Evolutionary conservation across 2,113 vertebrate genomes (phyloP).

Genomic region (Onychostoma macrolepis): DNA sequence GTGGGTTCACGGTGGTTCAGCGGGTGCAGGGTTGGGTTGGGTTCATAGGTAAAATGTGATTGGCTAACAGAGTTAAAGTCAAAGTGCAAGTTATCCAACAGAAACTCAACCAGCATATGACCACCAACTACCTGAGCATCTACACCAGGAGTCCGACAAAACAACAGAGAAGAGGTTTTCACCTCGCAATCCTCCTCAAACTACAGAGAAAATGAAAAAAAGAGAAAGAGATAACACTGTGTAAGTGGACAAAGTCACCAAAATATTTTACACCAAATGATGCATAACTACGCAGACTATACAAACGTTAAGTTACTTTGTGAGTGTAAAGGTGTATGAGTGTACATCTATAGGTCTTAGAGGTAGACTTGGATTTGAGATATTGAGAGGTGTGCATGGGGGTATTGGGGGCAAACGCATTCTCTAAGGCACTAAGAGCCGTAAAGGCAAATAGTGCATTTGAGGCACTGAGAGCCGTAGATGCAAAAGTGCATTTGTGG

Average conservation of each 20-base stretch:
- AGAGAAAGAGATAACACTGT: not conserved
- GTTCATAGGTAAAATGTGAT: constrained; percentile 85
- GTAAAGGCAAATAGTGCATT: no score
- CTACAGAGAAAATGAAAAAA: constrained; percentile 66
- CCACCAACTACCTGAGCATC: constrained; percentile 69
- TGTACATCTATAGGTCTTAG: no score
- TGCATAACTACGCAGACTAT: not conserved
- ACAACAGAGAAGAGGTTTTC: constrained; percentile 87
- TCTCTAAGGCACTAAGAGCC: no score
- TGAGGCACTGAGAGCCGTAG: no score
- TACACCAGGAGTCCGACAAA: constrained; percentile 87
- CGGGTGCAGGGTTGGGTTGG: constrained; percentile 81
- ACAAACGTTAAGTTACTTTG: no score
- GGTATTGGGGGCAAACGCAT: no score
- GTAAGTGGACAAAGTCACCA: not conserved
- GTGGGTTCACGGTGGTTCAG: constrained; percentile 85
- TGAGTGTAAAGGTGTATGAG: no score
- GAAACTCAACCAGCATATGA: constrained; percentile 83
- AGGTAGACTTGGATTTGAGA: no score
- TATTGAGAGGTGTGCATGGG: no score
- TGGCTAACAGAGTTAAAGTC: constrained; percentile 83
- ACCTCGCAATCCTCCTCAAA: constrained; percentile 85
- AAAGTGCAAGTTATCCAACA: constrained; percentile 91
- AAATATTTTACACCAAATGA: not conserved
- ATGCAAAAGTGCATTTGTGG: no score